Percentiles rank a stretch among this genome's conserved stretches.
These are phyloP conservation scores for Macroglossus sobrinus DNA, from an alignment of 2,113 vertebrate genomes.

Conservation along the genomic window DNA sequence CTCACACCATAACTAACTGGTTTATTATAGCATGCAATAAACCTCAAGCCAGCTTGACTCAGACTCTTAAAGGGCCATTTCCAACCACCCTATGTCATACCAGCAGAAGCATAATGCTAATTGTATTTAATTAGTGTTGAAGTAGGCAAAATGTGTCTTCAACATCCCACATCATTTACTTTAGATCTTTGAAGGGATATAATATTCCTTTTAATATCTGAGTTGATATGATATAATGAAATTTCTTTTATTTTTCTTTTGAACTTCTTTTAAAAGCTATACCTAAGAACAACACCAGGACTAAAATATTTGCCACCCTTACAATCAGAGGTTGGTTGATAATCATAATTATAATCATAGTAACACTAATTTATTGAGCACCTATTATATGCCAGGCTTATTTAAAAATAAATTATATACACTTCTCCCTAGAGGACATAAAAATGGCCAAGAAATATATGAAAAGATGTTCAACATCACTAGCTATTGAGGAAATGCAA, in stretches of 20 bases:
- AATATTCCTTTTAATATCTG: conserved; percentile 16
- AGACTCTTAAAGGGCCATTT: conserved; percentile 58
- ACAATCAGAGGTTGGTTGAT: neutral
- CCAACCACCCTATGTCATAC: neutral
- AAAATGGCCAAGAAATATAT: no score
- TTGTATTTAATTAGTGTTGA: conserved; percentile 9
- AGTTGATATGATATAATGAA: neutral
- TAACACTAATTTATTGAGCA: neutral
- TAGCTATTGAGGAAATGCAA: no score
- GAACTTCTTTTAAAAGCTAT: conserved; percentile 31
- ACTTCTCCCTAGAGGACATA: no score
- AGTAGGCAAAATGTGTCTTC: neutral
- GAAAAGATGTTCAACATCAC: no score
- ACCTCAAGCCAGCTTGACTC: conserved; percentile 50
- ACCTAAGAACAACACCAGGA: neutral
- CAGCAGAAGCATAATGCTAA: neutral
- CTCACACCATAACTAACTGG: conserved; percentile 64
- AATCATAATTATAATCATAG: neutral
- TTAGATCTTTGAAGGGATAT: conserved; percentile 23
- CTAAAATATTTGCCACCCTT: neutral
- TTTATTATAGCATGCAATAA: conserved; percentile 53
- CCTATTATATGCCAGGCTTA: neutral
- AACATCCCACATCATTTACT: neutral
- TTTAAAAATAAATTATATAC: conserved; percentile 10
- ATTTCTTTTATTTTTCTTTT: neutral